Base-by-base conservation (phyloP, 2,888 invertebrate species). In the Teleogryllus oceanicus region DNA sequence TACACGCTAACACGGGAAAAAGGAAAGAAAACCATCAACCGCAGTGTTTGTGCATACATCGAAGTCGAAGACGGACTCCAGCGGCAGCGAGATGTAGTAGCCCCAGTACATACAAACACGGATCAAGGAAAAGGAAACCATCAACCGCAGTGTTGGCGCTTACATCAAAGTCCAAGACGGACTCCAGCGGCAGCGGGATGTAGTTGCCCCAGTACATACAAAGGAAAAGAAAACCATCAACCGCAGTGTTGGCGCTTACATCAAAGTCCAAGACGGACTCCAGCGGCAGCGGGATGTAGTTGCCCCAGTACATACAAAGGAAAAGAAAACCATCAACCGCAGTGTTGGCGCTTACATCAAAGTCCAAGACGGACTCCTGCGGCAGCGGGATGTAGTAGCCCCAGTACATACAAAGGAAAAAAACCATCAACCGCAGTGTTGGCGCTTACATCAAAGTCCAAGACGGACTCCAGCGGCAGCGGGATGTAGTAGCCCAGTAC, bases 271-370 rank as follows among this genome's bases (percentile, higher is more conserved):
- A 62, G 16, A 62, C n/a, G 3, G 13, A 4, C 5, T 62, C 62
- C 62, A 62, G 16, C 16, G 62, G 62, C 62, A 62, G 13, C 16
- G 16, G 16, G 13, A 13, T 62, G 16, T 62, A n/a, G 62, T 5
- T 4, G 4, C 62, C 62, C 62, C 62, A 62, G 16, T 13, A 4
- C 12, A 16, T 13, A 4, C 16, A 24, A 24, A 24, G 3, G 37
- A 8, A 37, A 37, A 37, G 37, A 8, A 37, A 37, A 37, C 5
- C 37, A 8, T 37, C 37, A 0, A 0, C 37, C 8, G 37, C 37
- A 37, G 37, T 37, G 8, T 37, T 81, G 11, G 87, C 5, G 62
- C 62, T 62, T 62, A 62, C 62, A 5, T 62, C 62, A 13, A 18
- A 62, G 62, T 62, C 13, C 0, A 62, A 62, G 16, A 62, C n/a